phyloP scores from a whole-genome alignment of 1,140 invertebrate species.

The Probaryconus sp. region DNA sequence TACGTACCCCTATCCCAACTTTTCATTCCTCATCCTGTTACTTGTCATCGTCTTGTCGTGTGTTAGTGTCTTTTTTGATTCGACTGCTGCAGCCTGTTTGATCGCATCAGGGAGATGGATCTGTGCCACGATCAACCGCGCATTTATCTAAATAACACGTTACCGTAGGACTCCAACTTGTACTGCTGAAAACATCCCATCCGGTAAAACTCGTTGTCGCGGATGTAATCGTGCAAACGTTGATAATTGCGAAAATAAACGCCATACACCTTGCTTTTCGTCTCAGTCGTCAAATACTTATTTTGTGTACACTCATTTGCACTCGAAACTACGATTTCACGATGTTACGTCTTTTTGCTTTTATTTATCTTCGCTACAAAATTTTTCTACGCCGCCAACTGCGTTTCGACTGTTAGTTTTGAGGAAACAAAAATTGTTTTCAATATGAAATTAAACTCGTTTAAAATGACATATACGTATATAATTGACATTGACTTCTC shows the following conservation, averaged over 20 bases:
- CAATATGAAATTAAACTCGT: too few species aligned
- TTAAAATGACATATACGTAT: too few species aligned
- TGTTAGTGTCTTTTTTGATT: constrained; percentile 8
- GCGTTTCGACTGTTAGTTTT: constrained; percentile 19
- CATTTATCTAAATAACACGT: constrained; percentile 63
- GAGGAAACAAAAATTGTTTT: too few species aligned
- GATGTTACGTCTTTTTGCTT: constrained; percentile 41
- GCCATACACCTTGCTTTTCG: constrained; percentile 45
- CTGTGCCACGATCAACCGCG: constrained; percentile 33
- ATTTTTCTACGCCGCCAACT: too few species aligned
- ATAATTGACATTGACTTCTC: too few species aligned
- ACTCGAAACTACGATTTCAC: constrained; percentile 34
- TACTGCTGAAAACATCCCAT: constrained; percentile 39
- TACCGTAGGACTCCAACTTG: constrained; percentile 24
- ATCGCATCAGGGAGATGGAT: constrained; percentile 39
- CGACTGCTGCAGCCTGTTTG: constrained; percentile 32
- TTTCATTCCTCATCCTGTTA: constrained; percentile 12
- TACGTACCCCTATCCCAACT: background rate
- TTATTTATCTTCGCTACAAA: constrained; percentile 27
- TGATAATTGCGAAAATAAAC: constrained; percentile 60
- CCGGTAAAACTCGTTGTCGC: constrained; percentile 60
- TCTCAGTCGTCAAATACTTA: constrained; percentile 59
- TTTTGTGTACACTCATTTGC: constrained; percentile 59
- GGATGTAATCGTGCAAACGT: constrained; percentile 58
- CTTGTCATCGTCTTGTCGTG: background rate